Evolutionary conservation across 2,888 invertebrate species (phyloP), one percentile per base, ranked within the genome.

Genomic region (Dorcus parallelipipedus): DNA sequence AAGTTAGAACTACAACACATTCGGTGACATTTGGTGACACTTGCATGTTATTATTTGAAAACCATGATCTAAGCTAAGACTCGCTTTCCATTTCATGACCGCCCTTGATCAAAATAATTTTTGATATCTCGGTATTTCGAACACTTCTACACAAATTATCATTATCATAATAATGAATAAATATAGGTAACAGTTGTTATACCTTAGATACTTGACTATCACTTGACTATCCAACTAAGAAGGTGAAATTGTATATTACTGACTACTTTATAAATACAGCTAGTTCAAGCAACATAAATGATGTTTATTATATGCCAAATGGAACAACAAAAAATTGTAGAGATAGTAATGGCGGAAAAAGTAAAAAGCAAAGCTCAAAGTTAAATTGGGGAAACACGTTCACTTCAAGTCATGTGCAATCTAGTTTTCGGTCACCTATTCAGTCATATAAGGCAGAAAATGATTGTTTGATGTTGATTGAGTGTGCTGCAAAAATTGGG

Each of bases 401-500:
- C 9, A 47, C 23, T 9, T 26, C 47, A 41, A 33, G 10, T 38
- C 26, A 41, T 14, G 14, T 49, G n/a, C 1, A 6, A 9, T 49
- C 38, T 49, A n/a, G 9, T 53, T 38, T 3, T 45, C n/a, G 9
- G 14, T 43, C 79, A 9, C 77, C 82, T 0, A 48, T 67, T 3
- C 73, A 80, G 67, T 78, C 82, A 0, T 91, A 91, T 71, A 80
- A 81, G 63, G 89, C 91, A 1, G 90, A 90, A 75, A 81, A 75
- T 1, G 91, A 91, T 74, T 87, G 87, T 38, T 63, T 82, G 2
- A 84, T 84, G 79, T 76, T 91, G 51, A 71, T 88, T 9, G 80
- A 84, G 63, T 85, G 89, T 71, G 84, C 86, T 3, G 76, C 82
- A 23, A 79, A 81, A 7, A 76, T 82, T 49, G 83, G 84, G 50